Evolutionary conservation across 2,797 vertebrate species (phyloP), one percentile per base, ranked within the genome.

Genomic region (Aulostomus chinensis): DNA sequence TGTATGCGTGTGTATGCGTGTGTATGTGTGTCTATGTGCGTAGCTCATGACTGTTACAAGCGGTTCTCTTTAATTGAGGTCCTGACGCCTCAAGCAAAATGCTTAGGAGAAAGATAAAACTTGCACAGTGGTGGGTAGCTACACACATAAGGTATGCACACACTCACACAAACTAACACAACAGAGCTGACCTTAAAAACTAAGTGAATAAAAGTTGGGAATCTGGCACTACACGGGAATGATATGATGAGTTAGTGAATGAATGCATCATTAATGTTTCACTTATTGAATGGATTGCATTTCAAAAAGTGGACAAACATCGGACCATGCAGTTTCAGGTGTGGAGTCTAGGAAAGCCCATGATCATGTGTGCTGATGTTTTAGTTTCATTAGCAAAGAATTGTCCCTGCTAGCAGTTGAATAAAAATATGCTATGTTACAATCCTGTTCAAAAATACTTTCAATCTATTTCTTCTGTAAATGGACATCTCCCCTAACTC

Each of bases 31-130:
- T 47, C 34, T 59, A 50, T 76, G 65, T 56, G 53, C 75, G 56
- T 50, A 48, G 56, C 83, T 73, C 65, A 68, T 69, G 78, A 64
- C 74, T 78, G 59, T 69, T 81, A 86, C 72, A 73, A 80, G 73
- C 68, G 66, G 74, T 78, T 78, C 42, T 62, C 58, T 74, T 84
- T 86, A 86, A 88, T 84, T 86, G 82, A 85, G 80, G 80, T 85
- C 82, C 32, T 78, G 74, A 79, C 17, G 81, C 81, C 81, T 73
- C 38, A 68, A 84, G 81, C 70, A 54, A 78, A 82, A 81, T 68
- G 68, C 76, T 77, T 62, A 34, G 58, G 67, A 80, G 70, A 76
- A 76, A 79, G 78, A 70, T 71, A 83, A 79, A 72, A 69, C 80
- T 83, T 51, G 77, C 81, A 86, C 83, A 68, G 48, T 57, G 41